Evolutionary conservation across 2,797 vertebrate species (phyloP).

Genomic region (Malacoraja senta): DNA sequence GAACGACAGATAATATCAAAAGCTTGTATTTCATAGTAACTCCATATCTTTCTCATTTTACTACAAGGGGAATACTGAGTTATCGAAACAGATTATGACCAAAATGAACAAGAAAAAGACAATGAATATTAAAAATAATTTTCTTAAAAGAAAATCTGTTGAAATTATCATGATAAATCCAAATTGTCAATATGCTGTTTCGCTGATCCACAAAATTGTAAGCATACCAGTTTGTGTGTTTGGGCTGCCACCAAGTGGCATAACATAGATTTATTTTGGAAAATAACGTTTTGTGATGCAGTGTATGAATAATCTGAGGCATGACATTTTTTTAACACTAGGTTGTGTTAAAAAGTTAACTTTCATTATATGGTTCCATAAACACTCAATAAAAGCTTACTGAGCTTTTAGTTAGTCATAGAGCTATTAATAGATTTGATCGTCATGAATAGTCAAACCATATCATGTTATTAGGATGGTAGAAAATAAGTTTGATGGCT

Average conservation of each 20-base stretch:
- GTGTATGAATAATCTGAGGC: neutral
- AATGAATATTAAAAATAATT: neutral
- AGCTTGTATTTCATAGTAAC: neutral
- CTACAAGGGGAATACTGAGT: neutral
- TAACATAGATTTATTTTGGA: neutral
- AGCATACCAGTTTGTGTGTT: neutral
- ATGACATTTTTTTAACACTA: neutral
- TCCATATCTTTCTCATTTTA: neutral
- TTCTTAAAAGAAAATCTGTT: neutral
- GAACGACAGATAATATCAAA: neutral
- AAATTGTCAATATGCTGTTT: neutral
- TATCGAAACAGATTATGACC: neutral
- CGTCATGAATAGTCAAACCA: neutral
- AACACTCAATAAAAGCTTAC: too few relatives aligned
- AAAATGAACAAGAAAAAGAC: neutral
- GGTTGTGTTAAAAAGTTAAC: neutral
- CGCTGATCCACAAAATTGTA: neutral
- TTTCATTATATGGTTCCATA: neutral
- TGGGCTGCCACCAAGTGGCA: slow-evolving; percentile 9
- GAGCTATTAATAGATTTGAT: neutral
- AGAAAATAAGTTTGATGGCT: neutral
- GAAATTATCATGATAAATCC: neutral
- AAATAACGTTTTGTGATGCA: neutral
- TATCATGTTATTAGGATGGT: neutral
- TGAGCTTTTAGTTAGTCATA: neutral